Conservation (phyloP, 1,140 invertebrate species). For the Bradynema listronoti region DNA sequence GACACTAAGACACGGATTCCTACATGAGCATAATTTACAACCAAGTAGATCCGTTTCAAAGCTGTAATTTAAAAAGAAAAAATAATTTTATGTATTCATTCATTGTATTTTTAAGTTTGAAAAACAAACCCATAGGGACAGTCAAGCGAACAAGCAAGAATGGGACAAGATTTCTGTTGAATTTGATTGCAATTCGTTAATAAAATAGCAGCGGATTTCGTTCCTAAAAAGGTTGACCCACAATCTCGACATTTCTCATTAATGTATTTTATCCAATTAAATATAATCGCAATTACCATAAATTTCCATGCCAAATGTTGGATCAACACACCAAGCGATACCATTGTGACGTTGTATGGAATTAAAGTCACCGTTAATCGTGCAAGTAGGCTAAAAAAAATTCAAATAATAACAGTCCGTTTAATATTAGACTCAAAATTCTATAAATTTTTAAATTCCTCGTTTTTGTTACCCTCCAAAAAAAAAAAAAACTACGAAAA, state of each 20-base stretch:
- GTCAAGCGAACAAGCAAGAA: conserved; percentile 26
- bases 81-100: neutral
- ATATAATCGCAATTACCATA: conserved; percentile 21
- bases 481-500: neutral
- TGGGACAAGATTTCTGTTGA: conserved; percentile 30
- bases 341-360: conserved; percentile 35
- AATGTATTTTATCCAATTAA: too few relatives aligned
- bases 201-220: neutral
- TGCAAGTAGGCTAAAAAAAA: conserved; percentile 33
- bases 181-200: conserved; percentile 22
- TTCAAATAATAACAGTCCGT: neutral
- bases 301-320: conserved; percentile 32
- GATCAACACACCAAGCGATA: conserved; percentile 44
- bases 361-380: conserved; percentile 25
- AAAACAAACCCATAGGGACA: conserved; percentile 30
- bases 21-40: conserved; percentile 35
- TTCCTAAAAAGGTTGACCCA: neutral
- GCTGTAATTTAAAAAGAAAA: conserved; percentile 3
- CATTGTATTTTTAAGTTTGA: neutral
- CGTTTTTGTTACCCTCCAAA: neutral
- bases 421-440: neutral
- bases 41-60: conserved; percentile 24
- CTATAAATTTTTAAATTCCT: conserved; percentile 3
- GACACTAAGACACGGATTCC: conserved; percentile 29
- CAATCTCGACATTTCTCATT: too few relatives aligned